These are phyloP conservation scores for Caenorhabditis latens DNA, from an alignment of 1,140 invertebrate species.

Conservation along the genomic window DNA sequence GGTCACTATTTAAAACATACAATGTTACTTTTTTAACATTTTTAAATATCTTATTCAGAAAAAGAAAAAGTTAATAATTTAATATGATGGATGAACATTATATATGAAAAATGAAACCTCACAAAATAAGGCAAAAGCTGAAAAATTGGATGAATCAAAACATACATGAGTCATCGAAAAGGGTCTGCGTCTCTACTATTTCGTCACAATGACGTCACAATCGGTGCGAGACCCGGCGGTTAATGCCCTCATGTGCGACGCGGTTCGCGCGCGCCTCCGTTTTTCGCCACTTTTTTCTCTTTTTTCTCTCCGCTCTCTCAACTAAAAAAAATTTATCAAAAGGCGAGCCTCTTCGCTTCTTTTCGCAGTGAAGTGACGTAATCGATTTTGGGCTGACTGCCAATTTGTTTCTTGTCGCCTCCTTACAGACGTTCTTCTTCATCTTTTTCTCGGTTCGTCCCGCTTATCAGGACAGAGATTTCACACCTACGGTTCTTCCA, in stretches of 20 bases:
- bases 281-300: slow-evolving; percentile 43
- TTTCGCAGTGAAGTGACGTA: slow-evolving; percentile 51
- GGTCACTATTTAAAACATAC: too few species aligned
- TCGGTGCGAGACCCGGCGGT: neutral
- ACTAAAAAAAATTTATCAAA: slow-evolving; percentile 17
- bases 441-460: neutral
- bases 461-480: neutral
- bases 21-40: too few species aligned
- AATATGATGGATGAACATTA: too few species aligned
- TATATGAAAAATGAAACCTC: neutral
- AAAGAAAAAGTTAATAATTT: too few species aligned
- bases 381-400: slow-evolving; percentile 48
- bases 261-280: slow-evolving; percentile 23
- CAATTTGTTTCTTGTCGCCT: slow-evolving; percentile 6
- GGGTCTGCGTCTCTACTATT: slow-evolving; percentile 23
- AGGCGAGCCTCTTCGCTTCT: slow-evolving; percentile 35
- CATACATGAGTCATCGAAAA: neutral
- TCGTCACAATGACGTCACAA: slow-evolving; percentile 28
- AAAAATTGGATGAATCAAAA: neutral
- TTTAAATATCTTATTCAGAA: too few species aligned
- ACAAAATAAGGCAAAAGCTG: neutral
- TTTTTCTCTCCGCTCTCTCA: slow-evolving; percentile 47
- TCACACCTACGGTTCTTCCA: neutral
- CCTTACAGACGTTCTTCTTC: slow-evolving; percentile 9
- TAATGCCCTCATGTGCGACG: neutral